Base-by-base conservation (phyloP, 2,888 invertebrate species). In the Thymelicus lineola region DNA sequence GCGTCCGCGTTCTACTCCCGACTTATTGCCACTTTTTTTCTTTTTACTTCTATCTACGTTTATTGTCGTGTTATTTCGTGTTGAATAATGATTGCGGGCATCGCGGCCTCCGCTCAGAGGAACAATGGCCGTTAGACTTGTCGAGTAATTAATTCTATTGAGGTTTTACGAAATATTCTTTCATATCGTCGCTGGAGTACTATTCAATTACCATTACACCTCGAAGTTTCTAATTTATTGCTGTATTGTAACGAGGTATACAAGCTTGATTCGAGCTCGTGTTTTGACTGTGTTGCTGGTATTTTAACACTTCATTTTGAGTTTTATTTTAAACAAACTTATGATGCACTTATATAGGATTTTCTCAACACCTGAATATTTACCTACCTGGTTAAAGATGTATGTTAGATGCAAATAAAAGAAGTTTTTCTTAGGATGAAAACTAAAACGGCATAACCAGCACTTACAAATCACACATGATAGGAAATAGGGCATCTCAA, bases 11-110 rank as follows among this genome's bases (percentile, higher is more conserved):
- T 57, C 77, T 77, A 82, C 80, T 77, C 78, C 74, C 70, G 74
- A 74, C 78, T 82, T 80, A 82, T 81, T 80, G 75, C 68, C 46
- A 55, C 45, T 71, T 73, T 77, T n/a, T 74, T 75, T 74, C 72
- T 60, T 57, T 68, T 38, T 64, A 59, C 55, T 63, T 63, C 48
- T 69, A 69, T 70, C 64, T 64, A 9, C 57, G 75, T 77, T 78
- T 75, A 71, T 61, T 75, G 73, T 75, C 71, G 73, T 73, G 71
- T 70, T 58, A 72, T 74, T 67, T 70, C 36, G 55, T 69, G 58
- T 65, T 50, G 65, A 61, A 68, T 64, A 64, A 63, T 68, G 53
- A 65, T 61, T 38, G 59, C 66, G 46, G 63, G 50, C 62, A 63
- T 63, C 58, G 63, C 17, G 55, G 38, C 62, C 28, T 58, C 58